A percentile compares a stretch with the other conserved stretches of the same genome.
These are phyloP conservation scores for Alosa alosa DNA, from an alignment of 2,113 vertebrate species.

Conservation along the genomic window DNA sequence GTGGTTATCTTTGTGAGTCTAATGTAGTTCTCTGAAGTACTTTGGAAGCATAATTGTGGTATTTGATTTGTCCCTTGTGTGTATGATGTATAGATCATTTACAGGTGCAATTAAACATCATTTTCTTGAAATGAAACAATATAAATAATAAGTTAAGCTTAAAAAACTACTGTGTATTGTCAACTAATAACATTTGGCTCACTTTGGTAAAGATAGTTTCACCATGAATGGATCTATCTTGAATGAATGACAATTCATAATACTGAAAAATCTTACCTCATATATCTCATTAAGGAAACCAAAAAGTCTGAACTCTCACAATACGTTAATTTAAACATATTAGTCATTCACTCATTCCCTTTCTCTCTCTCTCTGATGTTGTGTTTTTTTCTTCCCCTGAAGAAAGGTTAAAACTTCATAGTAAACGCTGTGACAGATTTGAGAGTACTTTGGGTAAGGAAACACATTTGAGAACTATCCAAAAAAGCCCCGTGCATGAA, in stretches of 20 bases:
- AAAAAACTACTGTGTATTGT: no score
- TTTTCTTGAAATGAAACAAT: neutral
- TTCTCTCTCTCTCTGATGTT: neutral
- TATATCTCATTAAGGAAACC: neutral
- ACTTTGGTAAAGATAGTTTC: no score
- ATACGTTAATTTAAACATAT: neutral
- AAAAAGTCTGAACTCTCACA: neutral
- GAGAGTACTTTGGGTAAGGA: neutral
- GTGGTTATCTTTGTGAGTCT: constrained; percentile 15
- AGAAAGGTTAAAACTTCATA: neutral
- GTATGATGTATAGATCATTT: neutral
- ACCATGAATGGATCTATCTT: no score
- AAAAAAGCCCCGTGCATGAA: neutral
- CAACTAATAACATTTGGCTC: no score
- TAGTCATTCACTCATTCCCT: neutral
- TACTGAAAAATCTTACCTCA: neutral
- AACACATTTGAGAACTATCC: neutral
- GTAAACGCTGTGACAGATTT: neutral
- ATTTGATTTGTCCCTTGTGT: neutral
- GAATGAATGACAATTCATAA: neutral
- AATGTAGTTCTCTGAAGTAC: neutral
- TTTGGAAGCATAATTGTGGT: neutral
- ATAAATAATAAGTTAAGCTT: neutral
- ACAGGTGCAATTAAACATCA: neutral
- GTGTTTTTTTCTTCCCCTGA: neutral